Conservation (phyloP, 2,888 invertebrate genomes). For the Drosophila infuscata region DNA sequence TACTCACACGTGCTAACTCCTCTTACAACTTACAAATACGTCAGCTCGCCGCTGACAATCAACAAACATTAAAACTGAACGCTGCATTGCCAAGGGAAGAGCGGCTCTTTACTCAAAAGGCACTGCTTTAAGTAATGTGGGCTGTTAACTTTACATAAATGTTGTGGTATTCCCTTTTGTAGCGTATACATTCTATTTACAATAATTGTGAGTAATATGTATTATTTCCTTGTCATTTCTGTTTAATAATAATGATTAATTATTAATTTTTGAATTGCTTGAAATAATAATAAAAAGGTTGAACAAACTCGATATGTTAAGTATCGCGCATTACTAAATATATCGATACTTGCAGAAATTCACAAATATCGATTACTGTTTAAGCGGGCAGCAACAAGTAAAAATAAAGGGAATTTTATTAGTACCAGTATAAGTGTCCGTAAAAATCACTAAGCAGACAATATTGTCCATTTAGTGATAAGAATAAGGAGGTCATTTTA, state of each 20-base stretch:
- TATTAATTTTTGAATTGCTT: neutral
- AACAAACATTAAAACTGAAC: slow-evolving; percentile 43
- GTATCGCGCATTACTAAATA: neutral
- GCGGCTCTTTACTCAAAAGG: slow-evolving; percentile 19
- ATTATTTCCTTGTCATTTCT: neutral
- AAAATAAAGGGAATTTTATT: neutral
- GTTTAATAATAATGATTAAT: neutral
- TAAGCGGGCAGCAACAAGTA: neutral
- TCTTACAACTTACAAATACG: slow-evolving; percentile 31
- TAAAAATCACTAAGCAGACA: too few relatives aligned
- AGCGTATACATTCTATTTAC: neutral
- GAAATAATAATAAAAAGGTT: neutral
- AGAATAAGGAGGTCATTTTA: neutral
- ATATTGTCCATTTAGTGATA: too few relatives aligned
- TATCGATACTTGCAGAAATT: neutral
- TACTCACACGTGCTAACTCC: slow-evolving; percentile 51
- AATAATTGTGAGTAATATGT: neutral
- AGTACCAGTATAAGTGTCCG: neutral
- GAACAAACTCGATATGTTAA: neutral
- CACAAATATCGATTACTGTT: neutral
- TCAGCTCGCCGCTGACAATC: slow-evolving; percentile 34
- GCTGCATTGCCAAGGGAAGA: neutral
- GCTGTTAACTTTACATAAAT: slow-evolving; percentile 5
- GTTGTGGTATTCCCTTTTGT: neutral
- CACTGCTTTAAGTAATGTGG: slow-evolving; percentile 8